Evolutionary conservation across 2,888 invertebrate genomes (phyloP), one percentile per base, ranked within the genome.

Genomic region (Acleris literana): DNA sequence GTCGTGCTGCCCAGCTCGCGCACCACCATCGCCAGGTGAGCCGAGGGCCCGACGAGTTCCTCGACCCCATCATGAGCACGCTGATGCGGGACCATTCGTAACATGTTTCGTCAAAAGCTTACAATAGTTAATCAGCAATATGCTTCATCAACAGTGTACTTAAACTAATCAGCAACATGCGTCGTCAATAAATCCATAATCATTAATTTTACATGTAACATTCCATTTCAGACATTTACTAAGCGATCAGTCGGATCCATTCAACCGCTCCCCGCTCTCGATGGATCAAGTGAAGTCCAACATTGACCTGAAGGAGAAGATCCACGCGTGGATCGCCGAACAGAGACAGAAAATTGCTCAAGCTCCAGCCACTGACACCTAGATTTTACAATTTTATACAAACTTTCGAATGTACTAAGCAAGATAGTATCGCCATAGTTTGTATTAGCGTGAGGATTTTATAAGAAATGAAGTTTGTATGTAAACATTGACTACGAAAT

Each of bases 161-260:
- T 25, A 25, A 25, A 25, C 25, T 25, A 25, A 25, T 25, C 25
- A 25, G 25, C 25, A 25, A 25, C 25, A 25, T 25, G 5, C 25
- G 6, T 25, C 25, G 1, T 7, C 25, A 25, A 25, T 25, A 25
- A 25, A 25, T 5, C 9, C 0, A 43, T 16, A 16, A 3, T 7
- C 1, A 48, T 2, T 20, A 5, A 25, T 51, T 60, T 70, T 68
- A 25, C 67, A 22, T 33, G 11, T 33, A 33, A 33, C 33, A 33
- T 39, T 13, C 13, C 11, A 39, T 87, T 93, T 68, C 86, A 96
- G 97, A 73, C 98, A 98, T 87, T 93, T 97, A 70, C 89, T 96
- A 68, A 98, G 98, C 81, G 99, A 99, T 87, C 99, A 99, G 84
- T 96, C 97, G 0, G 99, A 99, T 90, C 99, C 99, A 0, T 99